A percentile compares a stretch with the other conserved stretches of the same genome.
These are phyloP conservation scores for Papilio xuthus DNA, from an alignment of 1,140 invertebrate genomes.

Conservation along the genomic window DNA sequence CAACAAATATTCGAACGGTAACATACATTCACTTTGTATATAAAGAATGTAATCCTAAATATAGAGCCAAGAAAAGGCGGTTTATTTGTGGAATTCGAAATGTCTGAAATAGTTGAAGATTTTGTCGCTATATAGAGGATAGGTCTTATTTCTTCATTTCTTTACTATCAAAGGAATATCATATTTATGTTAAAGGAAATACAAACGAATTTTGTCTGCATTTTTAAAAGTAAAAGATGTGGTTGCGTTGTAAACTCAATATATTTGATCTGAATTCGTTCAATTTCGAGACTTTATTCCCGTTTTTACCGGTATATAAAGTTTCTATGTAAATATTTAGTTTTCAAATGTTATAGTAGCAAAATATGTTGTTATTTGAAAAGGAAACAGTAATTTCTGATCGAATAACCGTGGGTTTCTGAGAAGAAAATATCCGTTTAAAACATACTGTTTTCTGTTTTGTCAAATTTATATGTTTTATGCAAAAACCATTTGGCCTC, in stretches of 20 bases:
- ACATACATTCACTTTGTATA: conserved; percentile 9
- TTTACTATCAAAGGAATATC: background rate
- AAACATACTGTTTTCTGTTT: too few relatives aligned
- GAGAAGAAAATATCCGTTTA: too few relatives aligned
- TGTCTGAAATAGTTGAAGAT: conserved; percentile 34
- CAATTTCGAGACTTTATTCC: conserved; percentile 32
- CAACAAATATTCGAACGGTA: conserved; percentile 27
- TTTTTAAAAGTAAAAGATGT: conserved; percentile 13
- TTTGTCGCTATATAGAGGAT: conserved; percentile 24
- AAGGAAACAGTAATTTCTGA: too few relatives aligned
- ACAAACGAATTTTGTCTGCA: background rate
- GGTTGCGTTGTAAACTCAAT: conserved; percentile 36
- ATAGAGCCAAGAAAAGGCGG: conserved; percentile 34
- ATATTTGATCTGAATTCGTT: conserved; percentile 37
- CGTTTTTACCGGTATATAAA: conserved; percentile 32
- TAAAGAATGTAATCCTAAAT: conserved; percentile 31
- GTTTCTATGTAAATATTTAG: conserved; percentile 30
- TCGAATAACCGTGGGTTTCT: too few relatives aligned
- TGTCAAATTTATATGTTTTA: too few relatives aligned
- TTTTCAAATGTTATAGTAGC: conserved; percentile 2
- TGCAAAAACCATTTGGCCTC: too few relatives aligned
- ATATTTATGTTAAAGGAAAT: background rate
- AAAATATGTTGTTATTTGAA: background rate
- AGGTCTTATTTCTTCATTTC: conserved; percentile 34
- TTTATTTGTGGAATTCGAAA: conserved; percentile 34